These are phyloP conservation scores for Xestoiulus laeticollis DNA, from an alignment of 2,888 invertebrate species.

Conservation along the genomic window DNA sequence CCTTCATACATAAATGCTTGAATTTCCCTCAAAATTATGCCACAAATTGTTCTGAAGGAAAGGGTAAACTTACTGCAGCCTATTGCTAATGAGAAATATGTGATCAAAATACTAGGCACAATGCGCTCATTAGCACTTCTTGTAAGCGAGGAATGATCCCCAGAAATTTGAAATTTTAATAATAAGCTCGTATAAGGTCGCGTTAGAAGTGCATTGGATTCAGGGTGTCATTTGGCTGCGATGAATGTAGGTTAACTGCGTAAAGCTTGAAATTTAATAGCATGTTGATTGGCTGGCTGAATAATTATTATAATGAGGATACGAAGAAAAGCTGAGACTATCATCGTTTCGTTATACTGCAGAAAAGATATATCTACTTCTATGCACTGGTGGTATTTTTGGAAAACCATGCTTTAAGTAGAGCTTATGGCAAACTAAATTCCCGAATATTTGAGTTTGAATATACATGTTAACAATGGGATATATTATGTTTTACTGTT, in stretches of 20 bases:
- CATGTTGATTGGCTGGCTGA: constrained; percentile 34
- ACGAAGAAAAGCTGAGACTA: not conserved
- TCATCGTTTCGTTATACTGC: not conserved
- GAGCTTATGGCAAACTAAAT: not conserved
- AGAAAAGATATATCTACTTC: not conserved
- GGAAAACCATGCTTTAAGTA: not conserved
- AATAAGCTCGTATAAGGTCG: not conserved
- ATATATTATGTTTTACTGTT: too few species aligned
- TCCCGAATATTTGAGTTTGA: not conserved
- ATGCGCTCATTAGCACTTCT: constrained; percentile 39
- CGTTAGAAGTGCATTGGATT: not conserved
- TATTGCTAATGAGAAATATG: not conserved
- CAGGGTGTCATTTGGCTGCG: not conserved
- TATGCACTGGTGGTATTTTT: not conserved
- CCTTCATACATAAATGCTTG: not conserved
- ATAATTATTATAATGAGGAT: constrained; percentile 28
- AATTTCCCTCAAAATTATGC: not conserved
- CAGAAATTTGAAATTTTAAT: constrained; percentile 3
- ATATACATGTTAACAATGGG: too few species aligned
- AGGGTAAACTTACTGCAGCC: not conserved
- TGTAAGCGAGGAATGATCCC: not conserved
- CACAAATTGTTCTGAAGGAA: not conserved
- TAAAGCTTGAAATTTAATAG: constrained; percentile 33
- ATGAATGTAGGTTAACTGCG: constrained; percentile 35
- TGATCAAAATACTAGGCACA: not conserved